Conservation (phyloP, 2,797 vertebrate species). For the Astyanax mexicanus region DNA sequence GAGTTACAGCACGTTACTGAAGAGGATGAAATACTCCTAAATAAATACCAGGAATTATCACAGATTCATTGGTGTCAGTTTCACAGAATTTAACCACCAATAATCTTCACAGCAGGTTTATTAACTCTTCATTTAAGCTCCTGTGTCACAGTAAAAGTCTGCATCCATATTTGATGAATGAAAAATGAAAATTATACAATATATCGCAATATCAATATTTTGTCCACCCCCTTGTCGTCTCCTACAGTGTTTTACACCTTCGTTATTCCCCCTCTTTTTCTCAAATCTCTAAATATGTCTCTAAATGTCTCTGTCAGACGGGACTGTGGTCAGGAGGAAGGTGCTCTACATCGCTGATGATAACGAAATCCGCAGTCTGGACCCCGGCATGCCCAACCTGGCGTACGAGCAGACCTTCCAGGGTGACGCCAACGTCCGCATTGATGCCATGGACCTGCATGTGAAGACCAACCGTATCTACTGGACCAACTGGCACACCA, state of each 20-base stretch:
- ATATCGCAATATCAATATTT: too few species aligned
- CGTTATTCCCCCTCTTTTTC: not conserved
- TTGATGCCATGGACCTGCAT: constrained; percentile 95
- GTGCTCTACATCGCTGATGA: constrained; percentile 96
- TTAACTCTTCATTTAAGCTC: too few species aligned
- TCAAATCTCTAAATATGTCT: not conserved
- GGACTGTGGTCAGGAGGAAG: constrained; percentile 81
- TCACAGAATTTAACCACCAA: too few species aligned
- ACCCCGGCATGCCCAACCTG: constrained; percentile 91
- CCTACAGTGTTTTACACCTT: not conserved
- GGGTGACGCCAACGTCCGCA: constrained; percentile 91
- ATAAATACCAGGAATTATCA: too few species aligned
- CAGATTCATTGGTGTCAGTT: too few species aligned
- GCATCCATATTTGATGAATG: too few species aligned
- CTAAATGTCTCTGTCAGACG: constrained; percentile 68
- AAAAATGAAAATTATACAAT: too few species aligned
- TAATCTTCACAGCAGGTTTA: too few species aligned
- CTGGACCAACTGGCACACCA: constrained; percentile 99
- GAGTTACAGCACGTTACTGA: too few species aligned
- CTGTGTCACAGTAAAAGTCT: too few species aligned
- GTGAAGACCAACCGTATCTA: constrained; percentile 94
- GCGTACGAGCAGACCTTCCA: constrained; percentile 95
- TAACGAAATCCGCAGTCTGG: constrained; percentile 96
- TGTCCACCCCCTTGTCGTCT: too few species aligned
- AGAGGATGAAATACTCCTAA: too few species aligned